Evolutionary conservation across 2,113 vertebrate species (phyloP), one percentile per base, ranked within the genome.

Genomic region (Micronycteris hirsuta): DNA sequence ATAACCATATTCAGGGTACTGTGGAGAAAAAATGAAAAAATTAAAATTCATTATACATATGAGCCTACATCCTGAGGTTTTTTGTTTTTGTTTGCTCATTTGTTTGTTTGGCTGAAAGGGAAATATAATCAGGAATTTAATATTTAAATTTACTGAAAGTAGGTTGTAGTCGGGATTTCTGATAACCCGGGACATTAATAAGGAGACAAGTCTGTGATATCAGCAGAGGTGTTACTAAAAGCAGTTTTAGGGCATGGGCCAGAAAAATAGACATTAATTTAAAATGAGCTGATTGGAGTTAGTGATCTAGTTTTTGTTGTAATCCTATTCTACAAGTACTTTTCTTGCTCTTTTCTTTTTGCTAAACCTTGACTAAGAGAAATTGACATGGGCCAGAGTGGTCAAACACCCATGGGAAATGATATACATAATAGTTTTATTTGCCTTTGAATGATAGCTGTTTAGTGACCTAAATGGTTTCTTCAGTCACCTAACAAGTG

Each of bases 21-120:
- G 38, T 81, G 56, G 45, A 33, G 33, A 31, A 11, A 13, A 96
- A 92, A 10, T 33, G 33, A 3, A 71, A 74, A 4, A 41, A 89
- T 96, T 97, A 96, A 97, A 96, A 96, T 97, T 97, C 91, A 43
- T 73, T 22, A 96, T 97, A 78, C 17, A 88, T 49, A 68, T 61
- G 58, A 95, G 8, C 17, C 36, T 86, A 47, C 5, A 47, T 63
- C 74, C 45, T 93, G 70, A 86, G 47, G 9, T 5, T 5, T 78
- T n/a, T 36, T 19, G 41, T 31, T n/a, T 12, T 20, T 91, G 33
- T 63, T 43, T 58, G 43, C 12, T 43, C 45, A 78, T 38, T 58
- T 19, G 3, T 61, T 43, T 89, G 89, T 90, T 43, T 83, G 28
- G 13, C 14, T 82, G n/a, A 92, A 97, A 87, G 76, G 26, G 41